Evolutionary conservation across 2,113 vertebrate species (phyloP), one percentile per base, ranked within the genome.

Genomic region (Danionella cerebrum): DNA sequence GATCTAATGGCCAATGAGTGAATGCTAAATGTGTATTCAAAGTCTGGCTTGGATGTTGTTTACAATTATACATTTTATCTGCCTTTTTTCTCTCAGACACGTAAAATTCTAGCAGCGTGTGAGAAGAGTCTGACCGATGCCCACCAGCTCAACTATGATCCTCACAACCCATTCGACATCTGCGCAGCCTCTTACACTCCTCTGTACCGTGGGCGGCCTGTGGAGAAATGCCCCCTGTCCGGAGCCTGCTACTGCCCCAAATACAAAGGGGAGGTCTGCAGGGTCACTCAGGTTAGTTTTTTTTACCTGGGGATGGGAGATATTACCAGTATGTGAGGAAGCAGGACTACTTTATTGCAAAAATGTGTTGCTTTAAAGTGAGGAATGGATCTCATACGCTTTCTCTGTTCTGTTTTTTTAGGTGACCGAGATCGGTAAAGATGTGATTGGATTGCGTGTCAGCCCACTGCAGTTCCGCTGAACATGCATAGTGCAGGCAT

Each of bases 121-220:
- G 96, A 99, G 85, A 99, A 99, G 86, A 98, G 85, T 60, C 90
- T 88, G 58, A 86, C 82, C 0, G 96, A 98, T 5, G 85, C 92
- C 55, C 89, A 88, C 77, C 96, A 98, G 83, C 83, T 99, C 67
- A 97, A 90, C 85, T 98, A 99, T 0, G 96, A 99, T 83, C 93
- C 92, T 80, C 96, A 99, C 85, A 99, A 99, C 75, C 96, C 96
- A 10, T 99, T 99, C 2, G 96, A 99, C 80, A 91, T 98, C 80
- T 99, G 96, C 4, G 93, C 91, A 0, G 92, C 94, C 44, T 98
- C 95, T 2, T 97, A 86, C 33, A 89, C 89, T 13, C 96, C 96
- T 18, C 90, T 99, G 66, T 99, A 99, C 76, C 90, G 96, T 0
- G 96, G 96, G 4, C 94, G 94, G 0, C 90, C 96, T 0, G 84